Evolutionary conservation across 2,113 vertebrate species (phyloP).

Genomic region (Ageneiosus marmoratus): DNA sequence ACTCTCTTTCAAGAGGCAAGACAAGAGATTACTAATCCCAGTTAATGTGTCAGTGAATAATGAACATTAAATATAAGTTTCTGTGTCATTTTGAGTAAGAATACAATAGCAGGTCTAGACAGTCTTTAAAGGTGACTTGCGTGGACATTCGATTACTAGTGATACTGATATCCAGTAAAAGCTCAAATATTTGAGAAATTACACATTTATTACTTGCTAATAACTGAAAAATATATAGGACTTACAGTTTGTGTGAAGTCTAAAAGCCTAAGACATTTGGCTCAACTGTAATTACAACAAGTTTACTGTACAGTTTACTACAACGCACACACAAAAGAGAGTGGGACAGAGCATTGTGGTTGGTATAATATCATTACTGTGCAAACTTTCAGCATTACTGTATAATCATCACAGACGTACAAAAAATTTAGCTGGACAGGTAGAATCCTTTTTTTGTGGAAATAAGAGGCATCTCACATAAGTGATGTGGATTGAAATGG

Average conservation of each 20-base stretch:
- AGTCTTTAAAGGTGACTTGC: neutral
- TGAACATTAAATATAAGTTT: too few relatives aligned
- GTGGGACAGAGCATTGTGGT: neutral
- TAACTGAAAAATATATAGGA: neutral
- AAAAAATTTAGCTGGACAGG: neutral
- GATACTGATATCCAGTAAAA: neutral
- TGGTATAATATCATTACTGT: neutral
- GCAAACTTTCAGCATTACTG: neutral
- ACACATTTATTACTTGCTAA: neutral
- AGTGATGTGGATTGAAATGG: neutral
- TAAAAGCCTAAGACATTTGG: neutral
- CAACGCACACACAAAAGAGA: neutral
- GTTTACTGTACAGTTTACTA: neutral
- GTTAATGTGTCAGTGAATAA: neutral
- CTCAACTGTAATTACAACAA: neutral
- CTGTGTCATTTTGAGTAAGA: neutral
- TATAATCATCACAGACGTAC: neutral
- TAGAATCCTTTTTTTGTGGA: neutral
- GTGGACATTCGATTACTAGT: neutral
- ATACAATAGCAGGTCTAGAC: neutral
- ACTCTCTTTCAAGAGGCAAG: neutral
- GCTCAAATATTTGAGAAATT: neutral
- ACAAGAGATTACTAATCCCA: neutral
- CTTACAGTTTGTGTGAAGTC: neutral
- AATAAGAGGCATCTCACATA: neutral